These are phyloP conservation scores for Hermaeophaga mercurialis DNA, from an alignment of 2,888 invertebrate genomes.

Conservation along the genomic window DNA sequence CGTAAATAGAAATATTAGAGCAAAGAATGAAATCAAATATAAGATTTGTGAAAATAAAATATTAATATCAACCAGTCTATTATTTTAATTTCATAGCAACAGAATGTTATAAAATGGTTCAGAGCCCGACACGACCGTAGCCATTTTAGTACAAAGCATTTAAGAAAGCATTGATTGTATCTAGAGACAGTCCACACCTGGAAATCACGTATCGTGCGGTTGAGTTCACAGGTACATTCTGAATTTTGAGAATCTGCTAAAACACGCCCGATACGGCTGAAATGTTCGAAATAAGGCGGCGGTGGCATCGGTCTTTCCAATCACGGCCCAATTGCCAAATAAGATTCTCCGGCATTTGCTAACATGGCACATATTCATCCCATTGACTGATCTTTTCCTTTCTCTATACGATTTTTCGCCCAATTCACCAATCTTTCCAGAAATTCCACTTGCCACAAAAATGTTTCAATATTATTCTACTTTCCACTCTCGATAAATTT, in stretches of 20 bases:
- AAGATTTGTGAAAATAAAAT: no score
- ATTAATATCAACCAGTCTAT: no score
- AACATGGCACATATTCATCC: conserved; percentile 39
- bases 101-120: no score
- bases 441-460: no score
- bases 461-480: no score
- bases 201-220: conserved; percentile 35
- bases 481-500: no score
- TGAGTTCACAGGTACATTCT: conserved; percentile 38
- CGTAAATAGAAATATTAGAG: no score
- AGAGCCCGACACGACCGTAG: no score
- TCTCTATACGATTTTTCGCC: neutral
- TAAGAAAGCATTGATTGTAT: no score
- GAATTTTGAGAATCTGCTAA: conserved; percentile 40
- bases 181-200: neutral
- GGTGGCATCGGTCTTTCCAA: conserved; percentile 42
- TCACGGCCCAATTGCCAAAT: conserved; percentile 46
- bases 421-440: neutral
- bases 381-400: conserved; percentile 10
- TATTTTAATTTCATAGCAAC: no score
- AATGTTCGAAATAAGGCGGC: conserved; percentile 35
- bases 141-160: no score
- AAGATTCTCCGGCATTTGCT: conserved; percentile 49
- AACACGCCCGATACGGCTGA: conserved; percentile 43
- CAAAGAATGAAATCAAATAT: no score